A percentile compares a stretch with the other conserved stretches of the same genome.
phyloP scores from a whole-genome alignment of 2,797 vertebrate species.

The Scarus forsteni region DNA sequence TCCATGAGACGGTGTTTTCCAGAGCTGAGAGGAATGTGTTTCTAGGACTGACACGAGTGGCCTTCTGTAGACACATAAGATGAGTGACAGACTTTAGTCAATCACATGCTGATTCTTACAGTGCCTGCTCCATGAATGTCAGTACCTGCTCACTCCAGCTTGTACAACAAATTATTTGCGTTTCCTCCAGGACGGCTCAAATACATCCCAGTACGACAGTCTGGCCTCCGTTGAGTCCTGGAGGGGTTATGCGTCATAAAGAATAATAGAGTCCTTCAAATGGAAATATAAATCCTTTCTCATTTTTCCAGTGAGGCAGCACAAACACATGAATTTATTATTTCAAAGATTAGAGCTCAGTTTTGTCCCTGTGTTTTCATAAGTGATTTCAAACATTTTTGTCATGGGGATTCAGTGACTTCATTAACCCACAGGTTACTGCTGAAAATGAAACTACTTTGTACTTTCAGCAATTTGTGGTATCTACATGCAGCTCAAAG shows the following conservation, averaged over 20 bases:
- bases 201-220: slow-evolving; percentile 13
- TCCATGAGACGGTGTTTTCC: not conserved
- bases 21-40: not conserved
- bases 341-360: not conserved
- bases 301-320: not conserved
- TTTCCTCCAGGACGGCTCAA: slow-evolving; percentile 11
- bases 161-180: slow-evolving; percentile 26
- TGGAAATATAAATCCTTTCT: not conserved
- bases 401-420: slow-evolving; percentile 10
- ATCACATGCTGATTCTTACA: not conserved
- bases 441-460: slow-evolving; percentile 3
- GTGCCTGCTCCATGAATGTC: slow-evolving; percentile 4
- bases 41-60: slow-evolving; percentile 13
- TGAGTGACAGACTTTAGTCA: slow-evolving; percentile 14
- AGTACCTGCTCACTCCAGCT: not conserved
- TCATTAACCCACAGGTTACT: not conserved
- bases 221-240: not conserved
- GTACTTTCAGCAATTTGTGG: slow-evolving; percentile 1
- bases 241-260: slow-evolving; percentile 3
- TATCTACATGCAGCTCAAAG: not conserved
- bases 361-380: not conserved
- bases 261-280: slow-evolving; percentile 12
- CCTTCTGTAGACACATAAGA: not conserved
- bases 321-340: not conserved
- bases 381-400: too few species aligned